Conservation (phyloP, 2,797 vertebrate species). For the Ctenopoma multispine region DNA sequence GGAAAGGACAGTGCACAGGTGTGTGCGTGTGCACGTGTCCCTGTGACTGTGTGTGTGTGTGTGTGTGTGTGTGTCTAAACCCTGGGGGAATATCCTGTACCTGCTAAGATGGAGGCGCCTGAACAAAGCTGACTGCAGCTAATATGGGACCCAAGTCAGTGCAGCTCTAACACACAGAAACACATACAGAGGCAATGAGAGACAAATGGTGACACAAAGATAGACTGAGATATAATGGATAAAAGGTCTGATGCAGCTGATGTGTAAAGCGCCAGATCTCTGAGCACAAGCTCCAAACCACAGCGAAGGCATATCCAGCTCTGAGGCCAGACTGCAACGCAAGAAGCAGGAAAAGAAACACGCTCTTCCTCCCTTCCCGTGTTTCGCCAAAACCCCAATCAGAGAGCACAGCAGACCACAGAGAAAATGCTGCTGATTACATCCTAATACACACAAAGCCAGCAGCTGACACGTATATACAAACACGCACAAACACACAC, state of each 20-base stretch:
- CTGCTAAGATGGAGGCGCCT: slow-evolving; percentile 69
- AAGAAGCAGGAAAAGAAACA: slow-evolving; percentile 61
- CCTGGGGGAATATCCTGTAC: slow-evolving; percentile 59
- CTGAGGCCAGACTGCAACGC: slow-evolving; percentile 64
- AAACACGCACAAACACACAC: slow-evolving; percentile 45
- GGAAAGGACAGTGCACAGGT: slow-evolving; percentile 47
- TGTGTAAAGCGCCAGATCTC: slow-evolving; percentile 58
- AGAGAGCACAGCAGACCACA: slow-evolving; percentile 75
- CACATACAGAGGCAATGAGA: not conserved
- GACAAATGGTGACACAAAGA: slow-evolving; percentile 27
- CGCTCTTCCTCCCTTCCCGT: slow-evolving; percentile 46
- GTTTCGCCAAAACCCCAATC: slow-evolving; percentile 78
- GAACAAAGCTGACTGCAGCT: slow-evolving; percentile 70
- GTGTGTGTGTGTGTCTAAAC: slow-evolving; percentile 20
- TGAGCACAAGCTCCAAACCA: slow-evolving; percentile 53
- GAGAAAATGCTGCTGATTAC: slow-evolving; percentile 78
- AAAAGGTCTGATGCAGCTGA: slow-evolving; percentile 49
- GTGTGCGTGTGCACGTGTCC: slow-evolving; percentile 53
- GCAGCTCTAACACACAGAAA: slow-evolving; percentile 32
- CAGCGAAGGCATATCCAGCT: slow-evolving; percentile 49
- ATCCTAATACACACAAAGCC: slow-evolving; percentile 78
- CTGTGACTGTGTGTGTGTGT: slow-evolving; percentile 17
- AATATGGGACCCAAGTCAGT: slow-evolving; percentile 35
- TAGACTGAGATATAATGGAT: slow-evolving; percentile 33
- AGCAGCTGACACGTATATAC: slow-evolving; percentile 52